Evolutionary conservation across 2,888 invertebrate genomes (phyloP).

Genomic region (Drosophila birchii): DNA sequence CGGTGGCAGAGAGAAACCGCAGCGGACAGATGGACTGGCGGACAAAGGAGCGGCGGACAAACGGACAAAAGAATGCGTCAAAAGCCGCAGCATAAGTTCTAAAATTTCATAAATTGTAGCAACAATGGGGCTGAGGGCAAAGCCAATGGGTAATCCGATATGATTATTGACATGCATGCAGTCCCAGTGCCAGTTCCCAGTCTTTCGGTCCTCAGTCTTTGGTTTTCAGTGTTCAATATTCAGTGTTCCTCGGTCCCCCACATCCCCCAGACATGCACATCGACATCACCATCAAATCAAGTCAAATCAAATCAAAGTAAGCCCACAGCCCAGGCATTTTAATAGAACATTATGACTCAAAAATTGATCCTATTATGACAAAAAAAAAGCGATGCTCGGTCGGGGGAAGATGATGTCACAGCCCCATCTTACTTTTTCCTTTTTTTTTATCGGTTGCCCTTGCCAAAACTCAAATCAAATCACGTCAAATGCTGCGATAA

Average conservation of each 20-base stretch:
- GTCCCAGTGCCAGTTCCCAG: constrained; percentile 26
- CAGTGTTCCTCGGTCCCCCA: constrained; percentile 6
- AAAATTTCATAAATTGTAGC: constrained; percentile 79
- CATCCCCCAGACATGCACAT: constrained; percentile 37
- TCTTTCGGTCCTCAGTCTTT: constrained; percentile 9
- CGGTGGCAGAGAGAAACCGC: constrained; percentile 46
- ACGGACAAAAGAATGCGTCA: constrained; percentile 72
- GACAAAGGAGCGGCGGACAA: constrained; percentile 17
- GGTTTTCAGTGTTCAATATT: constrained; percentile 7
- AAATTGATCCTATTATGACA: constrained; percentile 76
- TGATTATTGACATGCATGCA: constrained; percentile 78
- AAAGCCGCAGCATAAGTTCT: constrained; percentile 78
- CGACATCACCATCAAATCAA: constrained; percentile 40
- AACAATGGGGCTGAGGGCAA: constrained; percentile 71
- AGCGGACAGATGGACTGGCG: constrained; percentile 30
- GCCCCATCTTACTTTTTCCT: constrained; percentile 33
- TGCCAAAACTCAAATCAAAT: constrained; percentile 66
- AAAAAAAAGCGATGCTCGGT: constrained; percentile 22
- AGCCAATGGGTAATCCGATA: constrained; percentile 77
- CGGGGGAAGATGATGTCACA: constrained; percentile 74
- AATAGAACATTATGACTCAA: constrained; percentile 74
- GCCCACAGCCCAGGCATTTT: constrained; percentile 69
- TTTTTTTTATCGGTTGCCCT: constrained; percentile 37
- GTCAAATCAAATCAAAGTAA: constrained; percentile 68
- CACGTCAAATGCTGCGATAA: constrained; percentile 73